Percentiles rank a stretch among this genome's conserved stretches.
phyloP scores from a whole-genome alignment of 53 echinoderm and acorn worm species.

The Astropecten irregularis region DNA sequence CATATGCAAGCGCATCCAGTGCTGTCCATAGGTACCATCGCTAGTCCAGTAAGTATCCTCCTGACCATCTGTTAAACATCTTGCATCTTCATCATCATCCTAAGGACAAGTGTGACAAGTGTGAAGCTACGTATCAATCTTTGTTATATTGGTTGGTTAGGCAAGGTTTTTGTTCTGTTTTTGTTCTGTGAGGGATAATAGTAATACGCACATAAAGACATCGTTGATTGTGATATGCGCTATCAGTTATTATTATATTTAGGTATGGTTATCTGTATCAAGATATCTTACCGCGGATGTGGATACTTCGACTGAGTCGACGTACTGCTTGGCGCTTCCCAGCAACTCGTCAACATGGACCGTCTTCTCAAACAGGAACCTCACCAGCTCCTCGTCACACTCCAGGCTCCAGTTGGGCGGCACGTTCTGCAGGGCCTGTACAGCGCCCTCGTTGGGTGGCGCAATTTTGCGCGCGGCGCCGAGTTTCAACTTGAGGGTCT shows the following conservation, averaged over 20 bases:
- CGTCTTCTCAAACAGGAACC: slow-evolving; percentile 88
- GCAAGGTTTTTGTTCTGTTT: no score
- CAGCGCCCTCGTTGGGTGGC: slow-evolving; percentile 67
- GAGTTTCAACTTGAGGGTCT: slow-evolving; percentile 68
- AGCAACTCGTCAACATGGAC: slow-evolving; percentile 81
- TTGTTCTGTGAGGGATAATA: no score
- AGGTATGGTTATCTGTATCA: no score
- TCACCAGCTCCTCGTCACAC: slow-evolving; percentile 92
- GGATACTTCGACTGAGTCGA: slow-evolving; percentile 92
- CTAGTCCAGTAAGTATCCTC: slow-evolving; percentile 92
- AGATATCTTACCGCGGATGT: slow-evolving; percentile 80
- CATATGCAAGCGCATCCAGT: slow-evolving; percentile 93
- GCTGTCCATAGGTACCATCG: slow-evolving; percentile 90
- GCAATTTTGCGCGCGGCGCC: slow-evolving; percentile 51
- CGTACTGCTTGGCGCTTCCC: slow-evolving; percentile 93
- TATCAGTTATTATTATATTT: no score
- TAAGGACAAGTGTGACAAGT: slow-evolving; percentile 1
- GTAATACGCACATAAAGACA: no score
- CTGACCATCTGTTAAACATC: slow-evolving; percentile 90
- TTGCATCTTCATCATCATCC: slow-evolving; percentile 89
- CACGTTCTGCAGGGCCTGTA: slow-evolving; percentile 40
- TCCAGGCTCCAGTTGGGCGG: slow-evolving; percentile 88
- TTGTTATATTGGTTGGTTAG: no score
- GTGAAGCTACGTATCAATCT: no score
- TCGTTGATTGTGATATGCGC: no score